phyloP scores from a whole-genome alignment of 2,888 invertebrate species.

The Seira ritae region DNA sequence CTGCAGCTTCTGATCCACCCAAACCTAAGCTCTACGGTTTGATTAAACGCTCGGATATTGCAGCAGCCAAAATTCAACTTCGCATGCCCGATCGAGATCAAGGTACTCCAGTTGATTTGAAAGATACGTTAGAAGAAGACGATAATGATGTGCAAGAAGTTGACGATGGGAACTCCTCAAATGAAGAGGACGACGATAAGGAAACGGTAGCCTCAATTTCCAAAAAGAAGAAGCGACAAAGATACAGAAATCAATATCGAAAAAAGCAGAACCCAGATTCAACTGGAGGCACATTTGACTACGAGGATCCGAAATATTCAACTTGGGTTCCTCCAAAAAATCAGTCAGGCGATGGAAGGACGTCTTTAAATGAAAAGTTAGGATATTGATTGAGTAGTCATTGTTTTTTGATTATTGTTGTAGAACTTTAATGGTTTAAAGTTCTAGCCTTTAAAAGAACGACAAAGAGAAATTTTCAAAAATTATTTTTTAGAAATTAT shows the following conservation, averaged over 20 bases:
- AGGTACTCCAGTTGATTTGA: neutral
- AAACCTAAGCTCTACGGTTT: slow-evolving; percentile 33
- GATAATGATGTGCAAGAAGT: too few relatives aligned
- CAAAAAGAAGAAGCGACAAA: slow-evolving; percentile 28
- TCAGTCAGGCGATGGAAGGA: slow-evolving; percentile 87
- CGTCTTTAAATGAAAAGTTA: slow-evolving; percentile 85
- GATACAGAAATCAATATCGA: slow-evolving; percentile 19
- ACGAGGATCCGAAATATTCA: slow-evolving; percentile 80
- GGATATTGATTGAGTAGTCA: slow-evolving; percentile 85
- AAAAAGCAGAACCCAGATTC: slow-evolving; percentile 40
- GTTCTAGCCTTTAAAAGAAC: too few relatives aligned
- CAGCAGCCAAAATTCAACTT: neutral
- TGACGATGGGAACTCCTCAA: slow-evolving; percentile 12
- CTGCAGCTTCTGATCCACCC: neutral
- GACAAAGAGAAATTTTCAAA: too few relatives aligned
- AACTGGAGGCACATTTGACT: slow-evolving; percentile 67
- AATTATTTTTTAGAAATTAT: too few relatives aligned
- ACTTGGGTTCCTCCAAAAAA: slow-evolving; percentile 87
- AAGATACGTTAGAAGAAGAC: slow-evolving; percentile 28
- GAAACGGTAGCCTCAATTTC: neutral
- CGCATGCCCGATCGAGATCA: neutral
- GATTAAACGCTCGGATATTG: slow-evolving; percentile 31
- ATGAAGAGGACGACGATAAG: neutral
- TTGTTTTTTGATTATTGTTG: too few relatives aligned
- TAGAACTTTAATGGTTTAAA: too few relatives aligned